Conservation (phyloP, 2,113 vertebrate genomes). For the Alaudala cheleensis region DNA sequence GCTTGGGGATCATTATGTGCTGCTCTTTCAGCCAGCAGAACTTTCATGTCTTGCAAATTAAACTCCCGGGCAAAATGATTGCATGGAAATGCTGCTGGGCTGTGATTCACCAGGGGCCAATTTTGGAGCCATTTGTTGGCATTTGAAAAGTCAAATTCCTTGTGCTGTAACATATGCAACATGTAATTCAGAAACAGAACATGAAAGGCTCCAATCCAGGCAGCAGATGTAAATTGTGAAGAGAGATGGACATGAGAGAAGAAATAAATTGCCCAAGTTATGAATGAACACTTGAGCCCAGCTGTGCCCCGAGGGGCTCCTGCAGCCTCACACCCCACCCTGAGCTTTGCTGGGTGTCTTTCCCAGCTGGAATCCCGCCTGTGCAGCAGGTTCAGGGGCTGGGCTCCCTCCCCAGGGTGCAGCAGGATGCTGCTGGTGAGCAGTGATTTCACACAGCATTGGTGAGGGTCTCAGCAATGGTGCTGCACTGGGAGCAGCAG, state of each 20-base stretch:
- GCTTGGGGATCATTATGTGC: conserved; percentile 45
- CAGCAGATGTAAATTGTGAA: conserved; percentile 1
- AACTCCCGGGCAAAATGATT: conserved; percentile 75
- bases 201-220: conserved; percentile 51
- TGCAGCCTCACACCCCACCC: rapidly evolving
- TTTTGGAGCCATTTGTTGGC: conserved; percentile 73
- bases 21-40: conserved; percentile 55
- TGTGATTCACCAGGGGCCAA: conserved; percentile 71
- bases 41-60: conserved; percentile 70
- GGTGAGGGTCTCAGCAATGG: rapidly evolving
- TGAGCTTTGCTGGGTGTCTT: rapidly evolving
- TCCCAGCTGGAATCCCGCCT: neutral
- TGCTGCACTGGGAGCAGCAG: rapidly evolving
- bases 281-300: neutral
- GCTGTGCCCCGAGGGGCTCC: rapidly evolving
- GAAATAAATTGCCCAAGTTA: neutral
- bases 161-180: conserved; percentile 40
- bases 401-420: neutral
- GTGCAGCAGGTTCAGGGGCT: rapidly evolving
- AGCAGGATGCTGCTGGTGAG: neutral
- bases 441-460: rapidly evolving
- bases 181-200: conserved; percentile 40
- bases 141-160: conserved; percentile 72
- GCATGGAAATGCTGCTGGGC: conserved; percentile 63
- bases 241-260: conserved; percentile 24